These are phyloP conservation scores for Labeo calbasu DNA, from an alignment of 2,797 vertebrate species.

Conservation along the genomic window DNA sequence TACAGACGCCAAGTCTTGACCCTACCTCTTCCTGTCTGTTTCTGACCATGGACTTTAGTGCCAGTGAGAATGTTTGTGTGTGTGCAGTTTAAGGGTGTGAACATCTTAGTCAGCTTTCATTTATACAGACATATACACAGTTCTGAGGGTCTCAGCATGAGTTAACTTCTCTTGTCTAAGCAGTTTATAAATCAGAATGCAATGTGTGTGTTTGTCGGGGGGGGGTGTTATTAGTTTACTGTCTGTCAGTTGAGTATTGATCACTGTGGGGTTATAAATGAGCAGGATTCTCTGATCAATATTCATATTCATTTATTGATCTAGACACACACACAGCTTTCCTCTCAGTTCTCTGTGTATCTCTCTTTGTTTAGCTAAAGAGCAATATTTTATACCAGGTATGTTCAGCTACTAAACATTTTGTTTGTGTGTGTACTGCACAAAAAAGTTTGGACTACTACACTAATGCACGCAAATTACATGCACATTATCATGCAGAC, in stretches of 20 bases:
- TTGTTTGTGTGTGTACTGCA: constrained; percentile 68
- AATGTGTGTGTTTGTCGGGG: constrained; percentile 7
- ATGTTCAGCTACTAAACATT: constrained; percentile 74
- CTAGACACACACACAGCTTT: constrained; percentile 6
- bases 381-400: constrained; percentile 99
- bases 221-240: constrained; percentile 24
- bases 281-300: constrained; percentile 41
- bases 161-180: constrained; percentile 8
- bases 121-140: not conserved
- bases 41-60: not conserved
- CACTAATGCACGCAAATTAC: constrained; percentile 27
- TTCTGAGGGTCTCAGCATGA: constrained; percentile 17
- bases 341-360: constrained; percentile 81
- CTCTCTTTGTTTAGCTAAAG: constrained; percentile 90
- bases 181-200: constrained; percentile 21
- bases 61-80: not conserved
- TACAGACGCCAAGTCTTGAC: not conserved
- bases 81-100: not conserved
- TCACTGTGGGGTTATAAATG: constrained; percentile 37
- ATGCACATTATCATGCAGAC: not conserved
- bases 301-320: constrained; percentile 46
- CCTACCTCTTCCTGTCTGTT: constrained; percentile 11
- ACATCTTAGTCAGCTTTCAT: constrained; percentile 38
- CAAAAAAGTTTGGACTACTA: constrained; percentile 37
- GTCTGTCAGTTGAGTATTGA: constrained; percentile 26